Evolutionary conservation across 2,888 invertebrate species (phyloP).

Genomic region (Resseliella maxima): DNA sequence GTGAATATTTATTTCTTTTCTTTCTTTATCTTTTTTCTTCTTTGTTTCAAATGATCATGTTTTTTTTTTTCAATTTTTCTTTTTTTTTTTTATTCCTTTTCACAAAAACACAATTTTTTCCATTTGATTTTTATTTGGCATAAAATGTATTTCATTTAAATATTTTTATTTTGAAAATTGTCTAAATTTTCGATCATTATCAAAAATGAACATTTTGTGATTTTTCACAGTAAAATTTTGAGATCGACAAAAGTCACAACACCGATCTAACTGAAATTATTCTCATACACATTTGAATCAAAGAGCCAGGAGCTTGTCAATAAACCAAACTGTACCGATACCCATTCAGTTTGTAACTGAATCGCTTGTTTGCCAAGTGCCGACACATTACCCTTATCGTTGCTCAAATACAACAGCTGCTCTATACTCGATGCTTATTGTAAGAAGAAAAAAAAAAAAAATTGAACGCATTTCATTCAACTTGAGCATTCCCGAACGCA

Average conservation of each 20-base stretch:
- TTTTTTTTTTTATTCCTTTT: too few species aligned
- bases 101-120: not conserved
- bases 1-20: not conserved
- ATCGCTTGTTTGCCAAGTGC: slow-evolving; percentile 37
- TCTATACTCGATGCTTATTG: not conserved
- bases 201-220: not conserved
- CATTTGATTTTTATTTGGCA: not conserved
- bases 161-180: too few species aligned
- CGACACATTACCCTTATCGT: slow-evolving; percentile 51
- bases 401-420: slow-evolving; percentile 15
- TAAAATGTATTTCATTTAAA: not conserved
- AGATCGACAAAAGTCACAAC: not conserved
- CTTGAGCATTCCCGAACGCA: slow-evolving; percentile 8
- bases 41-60: not conserved
- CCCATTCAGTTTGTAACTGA: slow-evolving; percentile 44
- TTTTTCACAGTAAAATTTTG: not conserved
- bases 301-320: not conserved
- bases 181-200: too few species aligned
- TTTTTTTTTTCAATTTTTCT: not conserved
- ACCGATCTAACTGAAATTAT: not conserved
- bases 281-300: not conserved
- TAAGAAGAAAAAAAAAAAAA: not conserved
- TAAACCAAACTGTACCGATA: slow-evolving; percentile 25
- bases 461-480: slow-evolving; percentile 35
- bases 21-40: not conserved